phyloP scores from a whole-genome alignment of 2,888 invertebrate species.

The Cosmia pyralina region DNA sequence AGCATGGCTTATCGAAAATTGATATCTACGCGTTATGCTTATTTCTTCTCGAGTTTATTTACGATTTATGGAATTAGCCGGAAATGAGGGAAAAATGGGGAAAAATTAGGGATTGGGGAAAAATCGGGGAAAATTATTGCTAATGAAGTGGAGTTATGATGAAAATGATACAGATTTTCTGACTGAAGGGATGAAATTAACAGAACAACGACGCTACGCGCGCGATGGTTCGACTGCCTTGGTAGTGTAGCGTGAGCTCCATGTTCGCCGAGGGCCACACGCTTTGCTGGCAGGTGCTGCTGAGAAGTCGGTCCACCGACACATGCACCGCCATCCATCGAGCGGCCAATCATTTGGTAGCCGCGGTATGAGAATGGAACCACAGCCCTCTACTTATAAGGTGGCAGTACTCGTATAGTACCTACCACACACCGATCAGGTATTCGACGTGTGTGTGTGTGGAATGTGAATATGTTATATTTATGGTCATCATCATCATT shows the following conservation, averaged over 20 bases:
- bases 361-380: no score
- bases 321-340: no score
- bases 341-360: no score
- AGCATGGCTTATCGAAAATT: conserved; percentile 61
- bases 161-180: background rate
- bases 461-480: no score
- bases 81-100: conserved; percentile 17
- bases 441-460: no score
- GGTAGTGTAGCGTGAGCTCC: background rate
- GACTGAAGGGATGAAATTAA: background rate
- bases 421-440: no score
- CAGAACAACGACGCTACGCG: background rate
- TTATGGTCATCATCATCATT: no score
- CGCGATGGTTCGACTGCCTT: background rate
- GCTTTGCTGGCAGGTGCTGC: background rate
- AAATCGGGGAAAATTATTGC: background rate
- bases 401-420: no score
- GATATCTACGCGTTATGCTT: conserved; percentile 62
- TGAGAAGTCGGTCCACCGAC: background rate
- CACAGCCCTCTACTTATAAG: no score
- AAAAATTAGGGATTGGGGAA: conserved; percentile 12
- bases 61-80: conserved; percentile 44
- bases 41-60: conserved; percentile 52
- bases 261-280: background rate
- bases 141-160: conserved; percentile 18